A percentile compares a stretch with the other conserved stretches of the same genome.
phyloP scores from a whole-genome alignment of 2,113 vertebrate genomes.

The Otolemur garnettii region DNA sequence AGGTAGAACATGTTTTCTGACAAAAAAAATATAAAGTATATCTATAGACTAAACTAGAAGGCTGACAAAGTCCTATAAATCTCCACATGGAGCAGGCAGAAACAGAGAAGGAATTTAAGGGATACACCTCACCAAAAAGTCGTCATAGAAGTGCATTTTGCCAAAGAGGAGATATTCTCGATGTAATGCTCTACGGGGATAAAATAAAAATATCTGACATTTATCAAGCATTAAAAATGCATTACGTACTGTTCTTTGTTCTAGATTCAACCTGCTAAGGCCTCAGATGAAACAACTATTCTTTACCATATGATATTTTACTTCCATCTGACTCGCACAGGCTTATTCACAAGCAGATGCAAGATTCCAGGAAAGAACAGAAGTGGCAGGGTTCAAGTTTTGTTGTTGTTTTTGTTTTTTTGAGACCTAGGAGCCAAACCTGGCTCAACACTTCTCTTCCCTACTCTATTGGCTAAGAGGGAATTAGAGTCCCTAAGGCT shows the following conservation, averaged over 20 bases:
- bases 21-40: not conserved
- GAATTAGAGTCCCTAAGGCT: not conserved
- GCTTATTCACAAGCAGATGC: not conserved
- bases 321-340: not conserved
- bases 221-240: not conserved
- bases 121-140: not conserved
- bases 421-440: not conserved
- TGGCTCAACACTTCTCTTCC: not conserved
- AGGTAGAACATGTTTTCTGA: not conserved
- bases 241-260: not conserved
- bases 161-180: not conserved
- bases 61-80: not conserved
- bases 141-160: not conserved
- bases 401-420: too few relatives aligned
- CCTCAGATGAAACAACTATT: not conserved
- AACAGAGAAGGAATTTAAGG: conserved; percentile 2
- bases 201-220: conserved; percentile 27
- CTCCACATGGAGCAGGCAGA: not conserved
- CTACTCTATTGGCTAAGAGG: not conserved
- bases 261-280: not conserved
- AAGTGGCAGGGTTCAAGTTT: not conserved
- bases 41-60: not conserved
- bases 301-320: not conserved
- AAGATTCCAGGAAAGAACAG: not conserved
- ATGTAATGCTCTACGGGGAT: not conserved